A percentile compares a stretch with the other conserved stretches of the same genome.
phyloP scores from a whole-genome alignment of 2,113 vertebrate species.

The Myotis davidii region DNA sequence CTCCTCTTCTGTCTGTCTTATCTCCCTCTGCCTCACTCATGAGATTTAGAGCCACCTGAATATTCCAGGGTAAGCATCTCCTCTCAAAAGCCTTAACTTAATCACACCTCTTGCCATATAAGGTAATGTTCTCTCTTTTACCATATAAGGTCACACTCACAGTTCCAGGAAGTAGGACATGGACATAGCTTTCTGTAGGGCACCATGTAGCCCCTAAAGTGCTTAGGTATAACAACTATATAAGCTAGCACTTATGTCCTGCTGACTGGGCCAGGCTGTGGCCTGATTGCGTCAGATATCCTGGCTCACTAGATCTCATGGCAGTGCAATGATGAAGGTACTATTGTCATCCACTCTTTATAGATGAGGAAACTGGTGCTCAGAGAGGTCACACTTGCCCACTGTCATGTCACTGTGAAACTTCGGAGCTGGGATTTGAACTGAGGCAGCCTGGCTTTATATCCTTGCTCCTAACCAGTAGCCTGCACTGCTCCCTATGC shows the following conservation, averaged over 20 bases:
- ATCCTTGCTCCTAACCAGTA: not conserved
- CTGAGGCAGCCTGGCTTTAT: not conserved
- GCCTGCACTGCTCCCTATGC: too few species aligned
- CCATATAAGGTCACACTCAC: not conserved
- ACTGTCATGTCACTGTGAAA: not conserved
- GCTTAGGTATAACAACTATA: not conserved
- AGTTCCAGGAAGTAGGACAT: not conserved
- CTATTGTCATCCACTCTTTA: not conserved
- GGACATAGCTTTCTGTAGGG: not conserved
- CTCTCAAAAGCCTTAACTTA: not conserved
- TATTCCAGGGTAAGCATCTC: not conserved
- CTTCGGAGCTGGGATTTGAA: not conserved
- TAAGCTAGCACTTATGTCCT: accelerated
- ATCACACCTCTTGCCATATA: not conserved
- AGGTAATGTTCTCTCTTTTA: not conserved
- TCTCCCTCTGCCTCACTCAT: not conserved
- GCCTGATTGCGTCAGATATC: not conserved
- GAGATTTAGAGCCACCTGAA: not conserved
- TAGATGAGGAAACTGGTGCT: not conserved
- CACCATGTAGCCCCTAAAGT: too few species aligned
- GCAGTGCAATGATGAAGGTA: not conserved
- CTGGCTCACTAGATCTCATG: not conserved
- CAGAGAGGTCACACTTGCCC: not conserved
- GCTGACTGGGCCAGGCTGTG: not conserved
- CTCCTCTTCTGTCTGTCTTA: not conserved